A percentile compares a stretch with the other conserved stretches of the same genome.
Evolutionary conservation across 2,797 vertebrate species (phyloP).

Genomic region (Spinibarbus caldwelli): DNA sequence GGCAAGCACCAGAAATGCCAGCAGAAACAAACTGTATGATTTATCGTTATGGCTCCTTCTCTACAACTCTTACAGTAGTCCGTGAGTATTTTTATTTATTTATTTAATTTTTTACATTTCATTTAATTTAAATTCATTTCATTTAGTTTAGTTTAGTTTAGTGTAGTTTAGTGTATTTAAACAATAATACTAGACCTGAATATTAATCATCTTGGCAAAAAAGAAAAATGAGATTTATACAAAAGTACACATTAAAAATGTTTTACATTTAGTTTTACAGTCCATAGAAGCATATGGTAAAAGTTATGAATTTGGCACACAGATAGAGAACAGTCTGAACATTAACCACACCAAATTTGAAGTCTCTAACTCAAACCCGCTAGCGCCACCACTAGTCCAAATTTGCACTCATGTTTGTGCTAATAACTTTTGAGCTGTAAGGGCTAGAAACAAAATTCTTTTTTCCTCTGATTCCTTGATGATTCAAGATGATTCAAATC

Average conservation of each 20-base stretch:
- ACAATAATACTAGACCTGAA: neutral
- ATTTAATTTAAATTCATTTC: no score
- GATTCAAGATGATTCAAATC: neutral
- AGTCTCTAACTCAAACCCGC: no score
- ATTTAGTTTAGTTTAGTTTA: no score
- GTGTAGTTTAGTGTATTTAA: neutral
- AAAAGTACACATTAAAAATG: neutral
- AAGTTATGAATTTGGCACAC: no score
- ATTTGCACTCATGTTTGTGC: no score
- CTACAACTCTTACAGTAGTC: constrained; percentile 83
- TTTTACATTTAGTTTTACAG: no score
- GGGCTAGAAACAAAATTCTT: no score
- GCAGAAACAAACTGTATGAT: constrained; percentile 78
- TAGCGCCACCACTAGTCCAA: no score
- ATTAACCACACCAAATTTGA: no score
- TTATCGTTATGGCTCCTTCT: constrained; percentile 90
- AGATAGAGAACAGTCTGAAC: no score
- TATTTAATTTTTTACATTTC: neutral
- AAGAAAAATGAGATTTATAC: neutral
- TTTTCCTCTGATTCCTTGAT: neutral
- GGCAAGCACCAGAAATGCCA: constrained; percentile 80
- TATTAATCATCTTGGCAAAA: neutral
- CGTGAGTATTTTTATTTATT: constrained; percentile 78
- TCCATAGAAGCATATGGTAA: no score
- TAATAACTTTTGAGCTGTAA: no score